phyloP scores from a whole-genome alignment of 2,113 vertebrate genomes.

The Porphyrio hochstetteri region DNA sequence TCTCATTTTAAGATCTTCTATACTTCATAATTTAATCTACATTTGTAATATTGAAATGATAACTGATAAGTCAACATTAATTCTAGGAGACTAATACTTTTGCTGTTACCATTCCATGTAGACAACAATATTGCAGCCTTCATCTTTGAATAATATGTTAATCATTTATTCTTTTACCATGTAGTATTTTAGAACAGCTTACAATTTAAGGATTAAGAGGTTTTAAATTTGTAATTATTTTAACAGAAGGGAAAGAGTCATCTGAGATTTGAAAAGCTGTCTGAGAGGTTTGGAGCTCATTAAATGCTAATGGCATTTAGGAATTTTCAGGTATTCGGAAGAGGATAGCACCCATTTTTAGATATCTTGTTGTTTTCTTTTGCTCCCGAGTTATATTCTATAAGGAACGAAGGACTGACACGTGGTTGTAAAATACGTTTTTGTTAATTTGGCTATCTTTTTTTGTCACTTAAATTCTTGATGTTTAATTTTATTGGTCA shows the following conservation, averaged over 20 bases:
- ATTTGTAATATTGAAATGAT: neutral
- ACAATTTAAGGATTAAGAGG: neutral
- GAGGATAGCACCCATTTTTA: neutral
- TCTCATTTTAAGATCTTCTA: neutral
- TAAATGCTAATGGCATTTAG: neutral
- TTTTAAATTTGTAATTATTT: neutral
- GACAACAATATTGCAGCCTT: neutral
- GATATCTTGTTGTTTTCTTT: neutral
- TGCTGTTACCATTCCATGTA: neutral
- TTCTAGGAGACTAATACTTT: neutral
- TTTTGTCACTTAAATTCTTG: neutral
- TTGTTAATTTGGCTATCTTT: neutral
- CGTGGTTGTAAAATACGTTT: neutral
- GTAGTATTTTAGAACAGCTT: neutral
- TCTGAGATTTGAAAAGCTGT: neutral
- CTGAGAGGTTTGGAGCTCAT: neutral
- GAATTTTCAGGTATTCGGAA: neutral
- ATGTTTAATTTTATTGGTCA: neutral
- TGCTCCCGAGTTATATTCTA: neutral
- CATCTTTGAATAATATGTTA: neutral
- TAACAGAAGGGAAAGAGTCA: neutral
- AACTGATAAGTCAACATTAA: neutral
- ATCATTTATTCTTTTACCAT: neutral
- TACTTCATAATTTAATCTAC: neutral
- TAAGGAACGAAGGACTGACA: neutral